Evolutionary conservation across 2,113 vertebrate species (phyloP).

Genomic region (Apteryx mantelli): DNA sequence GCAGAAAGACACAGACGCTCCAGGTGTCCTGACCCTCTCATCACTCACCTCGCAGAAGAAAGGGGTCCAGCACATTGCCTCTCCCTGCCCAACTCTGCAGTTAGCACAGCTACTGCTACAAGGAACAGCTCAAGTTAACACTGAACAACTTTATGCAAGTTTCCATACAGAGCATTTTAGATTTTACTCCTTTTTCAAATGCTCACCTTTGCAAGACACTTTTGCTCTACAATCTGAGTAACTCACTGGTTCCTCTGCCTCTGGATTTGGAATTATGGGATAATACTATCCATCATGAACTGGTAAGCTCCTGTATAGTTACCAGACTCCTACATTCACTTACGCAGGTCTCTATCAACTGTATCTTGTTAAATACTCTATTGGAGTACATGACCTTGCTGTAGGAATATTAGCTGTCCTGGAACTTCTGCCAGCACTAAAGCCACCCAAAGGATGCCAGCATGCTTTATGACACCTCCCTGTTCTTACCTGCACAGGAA

Average conservation of each 20-base stretch:
- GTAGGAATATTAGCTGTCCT: not conserved
- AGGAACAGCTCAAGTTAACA: constrained; percentile 49
- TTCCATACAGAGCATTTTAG: not conserved
- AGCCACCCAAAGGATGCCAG: not conserved
- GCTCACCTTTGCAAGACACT: not conserved
- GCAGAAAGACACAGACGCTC: not conserved
- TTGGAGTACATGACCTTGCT: not conserved
- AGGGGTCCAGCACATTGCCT: constrained; percentile 18
- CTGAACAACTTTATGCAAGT: constrained; percentile 55
- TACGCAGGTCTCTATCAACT: not conserved
- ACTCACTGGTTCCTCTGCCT: not conserved
- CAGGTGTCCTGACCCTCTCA: not conserved
- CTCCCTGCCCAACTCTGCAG: constrained; percentile 29
- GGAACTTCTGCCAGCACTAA: not conserved
- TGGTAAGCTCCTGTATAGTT: not conserved
- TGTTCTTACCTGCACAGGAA: not conserved
- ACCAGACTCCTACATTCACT: not conserved
- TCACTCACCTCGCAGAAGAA: constrained; percentile 24
- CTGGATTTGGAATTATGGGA: not conserved
- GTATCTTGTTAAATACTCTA: not conserved
- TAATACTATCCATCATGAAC: not conserved
- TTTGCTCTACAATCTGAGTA: not conserved
- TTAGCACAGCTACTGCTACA: constrained; percentile 22
- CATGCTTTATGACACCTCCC: not conserved
- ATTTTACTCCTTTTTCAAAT: not conserved